Evolutionary conservation across 1,140 invertebrate species (phyloP).

Genomic region (Anastrepha obliqua): DNA sequence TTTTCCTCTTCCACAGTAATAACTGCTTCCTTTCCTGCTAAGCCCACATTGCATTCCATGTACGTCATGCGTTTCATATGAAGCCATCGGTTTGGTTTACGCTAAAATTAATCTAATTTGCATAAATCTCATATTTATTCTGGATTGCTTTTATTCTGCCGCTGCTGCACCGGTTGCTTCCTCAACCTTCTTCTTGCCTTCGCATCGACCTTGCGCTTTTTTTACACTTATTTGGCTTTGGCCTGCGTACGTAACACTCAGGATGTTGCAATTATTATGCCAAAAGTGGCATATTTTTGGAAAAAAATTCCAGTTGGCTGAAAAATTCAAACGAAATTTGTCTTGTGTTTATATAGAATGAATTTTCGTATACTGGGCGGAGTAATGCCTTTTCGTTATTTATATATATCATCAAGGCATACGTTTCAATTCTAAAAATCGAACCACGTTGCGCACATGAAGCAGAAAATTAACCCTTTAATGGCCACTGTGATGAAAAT

Average conservation of each 20-base stretch:
- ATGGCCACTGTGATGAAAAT: too few relatives aligned
- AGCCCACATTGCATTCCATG: not conserved
- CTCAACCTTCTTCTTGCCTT: not conserved
- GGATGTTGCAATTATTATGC: constrained; percentile 1
- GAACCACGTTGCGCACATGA: too few relatives aligned
- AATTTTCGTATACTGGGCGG: too few relatives aligned
- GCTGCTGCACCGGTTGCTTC: not conserved
- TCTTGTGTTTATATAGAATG: too few relatives aligned
- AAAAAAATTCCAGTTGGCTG: not conserved
- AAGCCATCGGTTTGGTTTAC: not conserved
- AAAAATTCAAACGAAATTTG: too few relatives aligned
- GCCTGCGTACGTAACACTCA: not conserved
- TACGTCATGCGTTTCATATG: not conserved
- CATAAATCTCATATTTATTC: constrained; percentile 35
- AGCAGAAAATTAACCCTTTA: too few relatives aligned
- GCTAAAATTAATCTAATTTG: constrained; percentile 39
- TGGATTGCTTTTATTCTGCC: not conserved
- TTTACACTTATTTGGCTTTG: not conserved
- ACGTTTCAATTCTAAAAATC: too few relatives aligned
- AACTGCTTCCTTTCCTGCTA: not conserved
- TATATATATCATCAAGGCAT: too few relatives aligned
- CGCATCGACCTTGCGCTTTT: not conserved
- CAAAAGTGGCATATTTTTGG: not conserved
- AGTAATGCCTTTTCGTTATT: too few relatives aligned
- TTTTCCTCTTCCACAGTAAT: too few relatives aligned